Evolutionary conservation across 2,113 vertebrate species (phyloP).

Genomic region (Antennarius striatus): DNA sequence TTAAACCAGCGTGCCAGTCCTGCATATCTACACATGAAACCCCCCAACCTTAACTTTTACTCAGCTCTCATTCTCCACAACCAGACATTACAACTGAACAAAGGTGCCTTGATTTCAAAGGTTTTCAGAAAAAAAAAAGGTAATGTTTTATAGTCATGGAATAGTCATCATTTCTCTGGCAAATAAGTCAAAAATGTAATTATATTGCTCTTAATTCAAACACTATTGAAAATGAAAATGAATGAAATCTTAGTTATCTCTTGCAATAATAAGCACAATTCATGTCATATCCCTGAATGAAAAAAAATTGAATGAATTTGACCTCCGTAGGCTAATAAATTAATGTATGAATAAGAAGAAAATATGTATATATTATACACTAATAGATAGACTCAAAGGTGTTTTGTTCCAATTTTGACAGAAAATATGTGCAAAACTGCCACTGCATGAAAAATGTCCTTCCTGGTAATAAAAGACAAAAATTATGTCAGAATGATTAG

Average conservation of each 20-base stretch:
- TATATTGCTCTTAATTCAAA: conserved; percentile 63
- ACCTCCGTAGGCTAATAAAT: conserved; percentile 53
- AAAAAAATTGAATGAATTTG: conserved; percentile 52
- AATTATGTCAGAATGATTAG: conserved; percentile 59
- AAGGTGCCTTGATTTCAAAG: conserved; percentile 51
- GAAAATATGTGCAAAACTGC: conserved; percentile 20
- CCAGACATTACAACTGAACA: conserved; percentile 33
- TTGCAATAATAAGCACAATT: conserved; percentile 49
- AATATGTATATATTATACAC: conserved; percentile 31
- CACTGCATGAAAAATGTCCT: conserved; percentile 61
- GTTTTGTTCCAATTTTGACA: conserved; percentile 43
- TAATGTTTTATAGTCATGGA: conserved; percentile 53
- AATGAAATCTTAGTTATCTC: conserved; percentile 74
- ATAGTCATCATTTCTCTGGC: conserved; percentile 70
- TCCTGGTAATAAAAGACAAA: conserved; percentile 61
- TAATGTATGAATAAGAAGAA: conserved; percentile 45
- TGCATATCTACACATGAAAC: conserved; percentile 15
- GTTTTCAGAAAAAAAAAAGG: conserved; percentile 33
- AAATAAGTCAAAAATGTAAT: conserved; percentile 78
- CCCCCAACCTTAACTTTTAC: background rate
- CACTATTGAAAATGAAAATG: conserved; percentile 63
- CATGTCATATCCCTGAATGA: conserved; percentile 57
- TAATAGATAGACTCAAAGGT: conserved; percentile 19
- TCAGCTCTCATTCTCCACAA: conserved; percentile 12
- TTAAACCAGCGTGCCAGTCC: conserved; percentile 37